A percentile compares a stretch with the other conserved stretches of the same genome.
Evolutionary conservation across 2,113 vertebrate genomes (phyloP).

Genomic region (Nesoenas mayeri): DNA sequence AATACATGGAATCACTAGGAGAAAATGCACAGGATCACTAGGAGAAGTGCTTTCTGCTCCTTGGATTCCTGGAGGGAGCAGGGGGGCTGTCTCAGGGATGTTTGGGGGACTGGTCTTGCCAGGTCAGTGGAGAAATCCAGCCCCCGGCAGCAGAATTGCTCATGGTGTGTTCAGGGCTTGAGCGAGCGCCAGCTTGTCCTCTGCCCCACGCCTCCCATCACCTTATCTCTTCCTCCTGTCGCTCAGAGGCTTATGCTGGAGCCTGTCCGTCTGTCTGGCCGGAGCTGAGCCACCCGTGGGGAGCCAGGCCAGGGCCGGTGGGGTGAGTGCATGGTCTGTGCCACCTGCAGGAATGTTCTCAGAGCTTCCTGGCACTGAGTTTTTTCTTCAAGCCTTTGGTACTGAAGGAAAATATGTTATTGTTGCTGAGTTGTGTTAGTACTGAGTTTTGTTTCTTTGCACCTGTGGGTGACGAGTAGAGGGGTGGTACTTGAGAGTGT

Average conservation of each 20-base stretch:
- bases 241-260: neutral
- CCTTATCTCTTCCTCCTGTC: neutral
- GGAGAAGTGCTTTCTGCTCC: neutral
- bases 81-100: neutral
- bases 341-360: neutral
- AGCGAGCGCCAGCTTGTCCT: neutral
- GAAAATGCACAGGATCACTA: neutral
- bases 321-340: rapidly evolving
- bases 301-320: rapidly evolving
- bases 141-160: rapidly evolving
- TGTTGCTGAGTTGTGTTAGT: rapidly evolving
- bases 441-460: neutral
- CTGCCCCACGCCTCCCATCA: rapidly evolving
- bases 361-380: neutral
- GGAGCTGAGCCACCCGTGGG: neutral
- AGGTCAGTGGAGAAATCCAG: neutral
- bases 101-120: rapidly evolving
- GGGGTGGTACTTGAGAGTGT: neutral
- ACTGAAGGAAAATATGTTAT: neutral
- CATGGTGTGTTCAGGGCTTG: rapidly evolving
- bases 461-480: rapidly evolving
- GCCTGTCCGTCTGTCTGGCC: neutral
- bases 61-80: neutral
- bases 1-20: neutral
- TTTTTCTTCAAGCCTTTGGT: neutral